A percentile compares a stretch with the other conserved stretches of the same genome.
Conservation (phyloP, 1,140 invertebrate species). For the Drosophila lini region DNA sequence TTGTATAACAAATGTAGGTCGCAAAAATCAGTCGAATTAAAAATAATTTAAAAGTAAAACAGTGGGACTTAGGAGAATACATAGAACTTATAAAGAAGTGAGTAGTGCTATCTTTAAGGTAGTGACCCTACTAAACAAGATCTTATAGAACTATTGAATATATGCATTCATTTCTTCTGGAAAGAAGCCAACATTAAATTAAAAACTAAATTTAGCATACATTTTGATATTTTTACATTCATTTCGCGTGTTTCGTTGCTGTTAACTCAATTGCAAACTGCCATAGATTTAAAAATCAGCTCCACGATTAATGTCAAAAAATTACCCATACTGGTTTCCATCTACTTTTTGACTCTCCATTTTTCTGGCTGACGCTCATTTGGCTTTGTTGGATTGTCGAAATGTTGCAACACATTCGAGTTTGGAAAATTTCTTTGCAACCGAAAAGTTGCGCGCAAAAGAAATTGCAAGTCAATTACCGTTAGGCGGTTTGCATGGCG, state of each 20-base stretch:
- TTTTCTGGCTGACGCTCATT: constrained; percentile 23
- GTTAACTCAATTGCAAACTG: constrained; percentile 17
- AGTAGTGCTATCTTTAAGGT: background rate
- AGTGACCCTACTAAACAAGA: background rate
- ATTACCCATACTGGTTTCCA: constrained; percentile 35
- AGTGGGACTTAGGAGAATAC: background rate
- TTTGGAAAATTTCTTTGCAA: constrained; percentile 74
- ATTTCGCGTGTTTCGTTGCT: background rate
- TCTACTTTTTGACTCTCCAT: constrained; percentile 15
- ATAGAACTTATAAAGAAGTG: too few species aligned
- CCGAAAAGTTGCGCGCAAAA: constrained; percentile 72
- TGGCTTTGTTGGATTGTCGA: constrained; percentile 54
- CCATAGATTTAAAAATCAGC: constrained; percentile 36
- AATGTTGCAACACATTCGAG: constrained; percentile 65
- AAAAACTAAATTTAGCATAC: background rate
- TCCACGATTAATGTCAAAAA: constrained; percentile 53
- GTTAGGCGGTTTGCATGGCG: constrained; percentile 75
- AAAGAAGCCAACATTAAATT: too few species aligned
- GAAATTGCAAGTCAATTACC: constrained; percentile 81
- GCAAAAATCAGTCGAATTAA: background rate
- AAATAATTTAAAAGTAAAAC: background rate
- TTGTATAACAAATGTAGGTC: background rate
- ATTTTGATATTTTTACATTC: background rate
- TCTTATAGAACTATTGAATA: background rate
- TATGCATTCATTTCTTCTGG: background rate